A percentile compares a stretch with the other conserved stretches of the same genome.
These are phyloP conservation scores for Hydrochoerus hydrochaeris DNA, from an alignment of 2,113 vertebrate species.

Conservation along the genomic window DNA sequence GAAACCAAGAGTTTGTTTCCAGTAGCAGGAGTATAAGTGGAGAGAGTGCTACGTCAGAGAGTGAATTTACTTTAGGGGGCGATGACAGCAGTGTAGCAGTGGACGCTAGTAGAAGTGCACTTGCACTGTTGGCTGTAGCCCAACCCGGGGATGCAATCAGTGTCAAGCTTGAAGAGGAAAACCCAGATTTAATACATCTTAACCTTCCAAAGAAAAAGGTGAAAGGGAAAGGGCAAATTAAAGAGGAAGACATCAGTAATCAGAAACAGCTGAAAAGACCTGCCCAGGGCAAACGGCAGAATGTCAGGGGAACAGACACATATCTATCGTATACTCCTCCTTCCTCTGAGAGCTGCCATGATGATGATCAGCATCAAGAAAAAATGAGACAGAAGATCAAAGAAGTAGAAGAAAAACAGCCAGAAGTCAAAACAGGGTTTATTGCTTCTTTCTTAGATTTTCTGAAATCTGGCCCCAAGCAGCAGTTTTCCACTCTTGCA, in stretches of 20 bases:
- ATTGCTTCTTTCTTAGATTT: slow-evolving; percentile 99
- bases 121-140: slow-evolving; percentile 80
- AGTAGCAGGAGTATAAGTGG: slow-evolving; percentile 89
- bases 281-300: slow-evolving; percentile 92
- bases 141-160: slow-evolving; percentile 82
- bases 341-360: slow-evolving; percentile 89
- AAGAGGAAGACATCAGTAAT: slow-evolving; percentile 90
- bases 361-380: slow-evolving; percentile 96
- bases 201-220: slow-evolving; percentile 91
- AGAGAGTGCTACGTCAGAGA: slow-evolving; percentile 86
- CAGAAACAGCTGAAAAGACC: slow-evolving; percentile 90
- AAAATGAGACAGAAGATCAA: slow-evolving; percentile 98
- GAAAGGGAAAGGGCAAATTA: slow-evolving; percentile 90
- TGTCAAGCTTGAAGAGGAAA: slow-evolving; percentile 89
- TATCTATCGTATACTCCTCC: slow-evolving; percentile 88
- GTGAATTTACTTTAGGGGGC: slow-evolving; percentile 86
- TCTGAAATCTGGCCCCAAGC: slow-evolving; percentile 97
- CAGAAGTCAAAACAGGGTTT: slow-evolving; percentile 98
- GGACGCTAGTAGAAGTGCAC: slow-evolving; percentile 81
- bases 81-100: slow-evolving; percentile 86
- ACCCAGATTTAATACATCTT: slow-evolving; percentile 87
- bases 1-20: slow-evolving; percentile 88
- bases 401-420: slow-evolving; percentile 98
- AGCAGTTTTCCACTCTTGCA: slow-evolving; percentile 94
- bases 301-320: slow-evolving; percentile 90